A percentile compares a stretch with the other conserved stretches of the same genome.
Evolutionary conservation across 2,797 vertebrate species (phyloP).

Genomic region (Enteromius trimaculatus): DNA sequence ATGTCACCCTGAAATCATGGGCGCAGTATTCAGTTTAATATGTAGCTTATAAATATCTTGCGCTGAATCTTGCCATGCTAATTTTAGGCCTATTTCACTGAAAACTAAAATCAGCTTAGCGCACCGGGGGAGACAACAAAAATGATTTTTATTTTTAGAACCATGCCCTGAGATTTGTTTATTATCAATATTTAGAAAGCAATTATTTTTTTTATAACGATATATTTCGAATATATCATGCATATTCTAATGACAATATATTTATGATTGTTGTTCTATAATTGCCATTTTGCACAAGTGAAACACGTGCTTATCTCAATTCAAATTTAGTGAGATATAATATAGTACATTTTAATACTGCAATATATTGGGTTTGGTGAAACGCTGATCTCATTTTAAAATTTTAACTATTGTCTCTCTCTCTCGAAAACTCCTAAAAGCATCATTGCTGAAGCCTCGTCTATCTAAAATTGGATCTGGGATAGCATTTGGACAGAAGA

Average conservation of each 20-base stretch:
- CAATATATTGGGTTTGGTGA: constrained; percentile 57
- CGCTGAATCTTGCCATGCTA: constrained; percentile 64
- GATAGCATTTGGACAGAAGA: constrained; percentile 92
- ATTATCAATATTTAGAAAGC: not conserved
- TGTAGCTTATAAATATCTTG: constrained; percentile 67
- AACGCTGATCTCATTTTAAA: constrained; percentile 73
- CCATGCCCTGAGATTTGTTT: not conserved
- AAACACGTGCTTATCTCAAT: constrained; percentile 44
- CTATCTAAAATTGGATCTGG: constrained; percentile 99
- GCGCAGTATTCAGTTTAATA: constrained; percentile 66
- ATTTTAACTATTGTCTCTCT: constrained; percentile 79
- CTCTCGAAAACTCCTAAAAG: constrained; percentile 75
- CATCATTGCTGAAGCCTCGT: constrained; percentile 84
- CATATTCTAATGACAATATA: constrained; percentile 30
- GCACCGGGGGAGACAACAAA: not conserved
- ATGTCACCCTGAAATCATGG: constrained; percentile 73
- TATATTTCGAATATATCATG: constrained; percentile 1
- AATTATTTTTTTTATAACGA: constrained; percentile 9
- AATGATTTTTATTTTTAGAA: not conserved
- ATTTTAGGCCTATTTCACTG: constrained; percentile 57
- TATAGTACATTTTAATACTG: constrained; percentile 58
- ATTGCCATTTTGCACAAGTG: constrained; percentile 35
- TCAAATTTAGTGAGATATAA: constrained; percentile 48
- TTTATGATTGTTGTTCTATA: constrained; percentile 40
- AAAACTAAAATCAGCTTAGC: not conserved